Evolutionary conservation across 2,888 invertebrate genomes (phyloP).

Genomic region (Nephrotoma guestfalica): DNA sequence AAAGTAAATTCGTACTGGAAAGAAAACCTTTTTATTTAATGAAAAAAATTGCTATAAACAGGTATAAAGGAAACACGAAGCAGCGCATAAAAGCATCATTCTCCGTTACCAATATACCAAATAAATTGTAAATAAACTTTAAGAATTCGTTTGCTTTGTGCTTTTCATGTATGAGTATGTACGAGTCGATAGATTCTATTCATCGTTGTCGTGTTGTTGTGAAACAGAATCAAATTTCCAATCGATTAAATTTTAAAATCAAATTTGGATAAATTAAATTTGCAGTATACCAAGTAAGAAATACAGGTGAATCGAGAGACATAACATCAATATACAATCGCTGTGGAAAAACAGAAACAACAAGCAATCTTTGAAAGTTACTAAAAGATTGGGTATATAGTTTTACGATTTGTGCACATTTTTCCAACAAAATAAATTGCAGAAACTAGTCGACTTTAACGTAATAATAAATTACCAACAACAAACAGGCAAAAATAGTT

Average conservation of each 20-base stretch:
- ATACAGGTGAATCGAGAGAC: too few species aligned
- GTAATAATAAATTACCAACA: not conserved
- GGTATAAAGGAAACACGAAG: not conserved
- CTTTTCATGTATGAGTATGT: not conserved
- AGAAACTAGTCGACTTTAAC: not conserved
- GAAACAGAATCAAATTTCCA: not conserved
- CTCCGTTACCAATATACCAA: not conserved
- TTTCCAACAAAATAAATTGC: not conserved
- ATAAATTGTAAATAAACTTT: not conserved
- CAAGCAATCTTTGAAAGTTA: not conserved
- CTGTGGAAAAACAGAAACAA: not conserved
- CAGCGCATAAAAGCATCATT: not conserved
- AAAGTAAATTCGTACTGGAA: not conserved
- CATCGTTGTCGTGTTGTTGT: not conserved
- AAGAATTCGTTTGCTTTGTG: not conserved
- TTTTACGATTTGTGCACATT: not conserved
- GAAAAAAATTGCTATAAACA: not conserved
- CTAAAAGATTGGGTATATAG: not conserved
- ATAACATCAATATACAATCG: too few species aligned
- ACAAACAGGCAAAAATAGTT: not conserved
- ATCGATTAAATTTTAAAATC: not conserved
- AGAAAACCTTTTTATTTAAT: not conserved
- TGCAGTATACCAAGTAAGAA: not conserved
- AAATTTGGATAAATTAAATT: not conserved
- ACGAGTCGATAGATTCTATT: not conserved